Evolutionary conservation across 2,797 vertebrate species (phyloP).

Genomic region (Clangula hyemalis): DNA sequence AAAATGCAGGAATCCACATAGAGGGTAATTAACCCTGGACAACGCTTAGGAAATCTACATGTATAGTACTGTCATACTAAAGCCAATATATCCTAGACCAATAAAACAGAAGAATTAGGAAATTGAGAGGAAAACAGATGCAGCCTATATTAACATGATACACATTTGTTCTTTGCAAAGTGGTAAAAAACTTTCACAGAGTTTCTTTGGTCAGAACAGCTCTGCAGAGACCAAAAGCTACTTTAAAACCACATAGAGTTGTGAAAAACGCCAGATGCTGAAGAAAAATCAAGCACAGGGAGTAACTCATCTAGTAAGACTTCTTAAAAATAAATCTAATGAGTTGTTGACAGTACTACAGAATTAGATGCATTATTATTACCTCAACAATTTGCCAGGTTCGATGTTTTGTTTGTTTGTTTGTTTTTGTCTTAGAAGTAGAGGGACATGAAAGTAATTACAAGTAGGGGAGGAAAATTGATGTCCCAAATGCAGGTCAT

Average conservation of each 20-base stretch:
- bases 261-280: neutral
- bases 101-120: neutral
- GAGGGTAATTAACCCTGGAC: neutral
- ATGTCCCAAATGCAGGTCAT: neutral
- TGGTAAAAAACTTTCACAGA: neutral
- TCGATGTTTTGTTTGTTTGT: neutral
- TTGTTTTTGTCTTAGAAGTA: neutral
- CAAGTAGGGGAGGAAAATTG: neutral
- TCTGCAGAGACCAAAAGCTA: neutral
- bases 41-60: neutral
- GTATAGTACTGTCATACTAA: neutral
- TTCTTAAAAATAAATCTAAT: neutral
- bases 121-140: neutral
- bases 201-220: neutral
- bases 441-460: neutral
- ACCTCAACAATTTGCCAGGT: neutral
- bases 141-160: neutral
- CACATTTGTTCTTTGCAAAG: neutral
- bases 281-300: neutral
- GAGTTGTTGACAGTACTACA: neutral
- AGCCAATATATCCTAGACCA: neutral
- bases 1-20: neutral
- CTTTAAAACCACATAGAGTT: neutral
- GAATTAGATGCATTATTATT: neutral
- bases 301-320: neutral